phyloP scores from a whole-genome alignment of 2,797 vertebrate genomes.

The Scleropages formosus region DNA sequence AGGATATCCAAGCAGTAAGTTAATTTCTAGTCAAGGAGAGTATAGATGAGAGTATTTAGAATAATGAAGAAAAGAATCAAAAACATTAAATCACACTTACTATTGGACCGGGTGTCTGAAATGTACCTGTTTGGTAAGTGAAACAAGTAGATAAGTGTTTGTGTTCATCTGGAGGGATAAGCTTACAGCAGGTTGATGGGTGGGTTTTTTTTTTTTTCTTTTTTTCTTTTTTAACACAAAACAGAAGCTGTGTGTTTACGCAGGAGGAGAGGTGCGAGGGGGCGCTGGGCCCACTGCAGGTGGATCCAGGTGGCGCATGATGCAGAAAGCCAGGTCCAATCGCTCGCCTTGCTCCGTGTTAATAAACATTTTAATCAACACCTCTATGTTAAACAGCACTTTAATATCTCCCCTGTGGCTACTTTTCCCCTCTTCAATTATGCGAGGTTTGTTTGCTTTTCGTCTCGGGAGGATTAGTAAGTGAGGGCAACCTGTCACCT shows the following conservation, averaged over 20 bases:
- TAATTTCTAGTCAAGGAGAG: not conserved
- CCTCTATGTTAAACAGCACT: constrained; percentile 44
- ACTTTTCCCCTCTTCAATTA: constrained; percentile 29
- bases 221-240: too few relatives aligned
- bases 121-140: not conserved
- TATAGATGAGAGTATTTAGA: not conserved
- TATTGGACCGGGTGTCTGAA: constrained; percentile 22
- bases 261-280: constrained; percentile 52
- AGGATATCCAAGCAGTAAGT: not conserved
- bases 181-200: not conserved
- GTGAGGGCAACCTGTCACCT: constrained; percentile 13
- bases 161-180: constrained; percentile 4
- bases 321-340: constrained; percentile 53
- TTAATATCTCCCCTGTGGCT: constrained; percentile 31
- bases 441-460: not conserved
- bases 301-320: constrained; percentile 58
- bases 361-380: constrained; percentile 76
- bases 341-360: constrained; percentile 62
- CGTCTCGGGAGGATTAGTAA: constrained; percentile 13
- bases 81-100: not conserved
- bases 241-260: constrained; percentile 52
- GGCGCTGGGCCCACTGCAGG: constrained; percentile 44
- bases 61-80: not conserved
- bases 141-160: not conserved
- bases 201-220: too few relatives aligned